Base-by-base conservation (phyloP, 2,797 vertebrate genomes). In the Propithecus perrieri region DNA sequence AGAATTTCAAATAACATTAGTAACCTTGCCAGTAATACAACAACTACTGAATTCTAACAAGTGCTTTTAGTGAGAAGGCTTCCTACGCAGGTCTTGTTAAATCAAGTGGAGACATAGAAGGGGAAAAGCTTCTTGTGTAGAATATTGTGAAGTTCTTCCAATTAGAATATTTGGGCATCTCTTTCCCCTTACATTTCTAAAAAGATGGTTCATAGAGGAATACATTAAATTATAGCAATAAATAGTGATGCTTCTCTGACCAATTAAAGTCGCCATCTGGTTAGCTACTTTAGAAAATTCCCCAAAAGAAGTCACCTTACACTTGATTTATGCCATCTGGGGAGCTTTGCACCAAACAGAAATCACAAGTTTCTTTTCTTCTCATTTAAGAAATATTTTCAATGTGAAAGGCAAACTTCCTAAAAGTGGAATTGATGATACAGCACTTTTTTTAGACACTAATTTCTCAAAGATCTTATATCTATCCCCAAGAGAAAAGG, bases 191-290 rank as follows among this genome's bases (percentile, higher is more conserved):
- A 57, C 43, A 87, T 93, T 80, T 79, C 87, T 78, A 80, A 92
- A 96, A 92, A 93, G 86, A 93, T 95, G 95, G 93, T 89, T 92
- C 72, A 71, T 75, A 57, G 75, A 92, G 74, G 85, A 93, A 88
- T 96, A 94, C 91, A 95, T 78, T 95, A 95, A 86, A 87, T 79
- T 46, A 48, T n/a, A 90, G 93, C 94, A 97, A 71, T 97, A 97
- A 97, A 93, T 90, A 85, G 75, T 63, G 87, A 93, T 41, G 50
- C 75, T 74, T 93, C 79, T 93, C 94, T 75, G 86, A 85, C 93
- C 93, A 97, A 95, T 97, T 96, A 94, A 93, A 93, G 80, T 78
- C 86, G 61, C 97, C 95, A 96, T 97, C 97, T 97, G 97, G 89
- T 95, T 85, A 38, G 76, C 48, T 93, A 53, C 95, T 97, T 89